Percentiles rank a stretch among this genome's conserved stretches.
Evolutionary conservation across 2,113 vertebrate species (phyloP).

Genomic region (Salvator merianae): DNA sequence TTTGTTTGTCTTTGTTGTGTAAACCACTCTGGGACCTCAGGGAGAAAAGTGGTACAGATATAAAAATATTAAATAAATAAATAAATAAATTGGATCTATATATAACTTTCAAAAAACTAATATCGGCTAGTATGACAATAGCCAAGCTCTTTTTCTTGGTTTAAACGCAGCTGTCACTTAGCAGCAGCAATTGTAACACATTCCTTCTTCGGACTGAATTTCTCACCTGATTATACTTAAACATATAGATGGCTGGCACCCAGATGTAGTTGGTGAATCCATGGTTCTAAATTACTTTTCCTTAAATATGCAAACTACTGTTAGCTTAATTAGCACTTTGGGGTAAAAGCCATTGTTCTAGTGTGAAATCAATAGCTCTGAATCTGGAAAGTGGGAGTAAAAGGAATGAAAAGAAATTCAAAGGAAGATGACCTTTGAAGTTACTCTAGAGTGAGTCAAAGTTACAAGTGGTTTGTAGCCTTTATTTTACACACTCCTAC

Average conservation of each 20-base stretch:
- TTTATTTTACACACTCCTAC: conserved; percentile 41
- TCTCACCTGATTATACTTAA: conserved; percentile 1
- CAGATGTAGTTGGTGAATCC: background rate
- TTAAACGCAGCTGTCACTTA: too few species aligned
- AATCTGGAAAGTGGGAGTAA: conserved; percentile 30
- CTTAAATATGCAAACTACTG: conserved; percentile 51
- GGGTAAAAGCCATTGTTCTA: conserved; percentile 57
- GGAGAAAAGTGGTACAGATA: too few species aligned
- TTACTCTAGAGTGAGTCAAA: conserved; percentile 46
- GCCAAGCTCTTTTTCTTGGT: background rate
- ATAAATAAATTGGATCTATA: background rate
- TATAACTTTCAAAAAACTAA: too few species aligned
- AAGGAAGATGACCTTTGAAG: conserved; percentile 47
- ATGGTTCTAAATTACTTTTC: background rate
- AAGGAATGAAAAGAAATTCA: conserved; percentile 20
- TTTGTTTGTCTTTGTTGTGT: too few species aligned
- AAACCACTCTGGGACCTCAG: too few species aligned
- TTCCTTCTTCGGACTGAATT: conserved; percentile 19
- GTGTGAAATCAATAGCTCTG: conserved; percentile 32
- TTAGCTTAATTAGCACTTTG: conserved; percentile 64
- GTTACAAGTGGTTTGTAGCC: conserved; percentile 50
- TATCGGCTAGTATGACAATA: too few species aligned
- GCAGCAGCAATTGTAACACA: conserved; percentile 35
- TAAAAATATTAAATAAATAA: background rate
- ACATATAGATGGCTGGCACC: background rate